These are phyloP conservation scores for Apteryx owenii DNA, from an alignment of 2,113 vertebrate genomes.

Conservation along the genomic window DNA sequence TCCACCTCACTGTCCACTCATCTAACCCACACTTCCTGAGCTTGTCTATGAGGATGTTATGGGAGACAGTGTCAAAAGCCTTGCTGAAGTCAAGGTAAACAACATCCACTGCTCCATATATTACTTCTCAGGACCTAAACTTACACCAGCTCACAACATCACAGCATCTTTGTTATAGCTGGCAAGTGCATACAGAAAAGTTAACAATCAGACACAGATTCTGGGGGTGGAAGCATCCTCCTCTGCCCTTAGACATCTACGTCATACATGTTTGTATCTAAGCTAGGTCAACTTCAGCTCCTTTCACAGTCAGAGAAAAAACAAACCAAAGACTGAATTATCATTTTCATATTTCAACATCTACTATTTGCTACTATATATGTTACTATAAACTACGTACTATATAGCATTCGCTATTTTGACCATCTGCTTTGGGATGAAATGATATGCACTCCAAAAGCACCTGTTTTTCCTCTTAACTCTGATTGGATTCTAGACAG, in stretches of 20 bases:
- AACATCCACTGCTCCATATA: neutral
- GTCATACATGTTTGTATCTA: fast-evolving
- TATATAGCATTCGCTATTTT: neutral
- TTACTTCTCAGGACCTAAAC: neutral
- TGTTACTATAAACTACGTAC: neutral
- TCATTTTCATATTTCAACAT: neutral
- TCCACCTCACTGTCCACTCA: too few relatives aligned
- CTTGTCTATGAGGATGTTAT: too few relatives aligned
- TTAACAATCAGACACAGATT: neutral
- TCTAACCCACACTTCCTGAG: too few relatives aligned
- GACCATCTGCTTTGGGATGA: neutral
- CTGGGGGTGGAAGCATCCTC: neutral
- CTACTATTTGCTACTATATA: neutral
- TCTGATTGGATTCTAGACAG: neutral
- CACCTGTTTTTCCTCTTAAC: neutral
- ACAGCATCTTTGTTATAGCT: neutral
- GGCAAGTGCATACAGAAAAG: neutral
- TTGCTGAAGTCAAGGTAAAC: too few relatives aligned
- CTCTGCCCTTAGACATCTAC: neutral
- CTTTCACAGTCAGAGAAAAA: neutral
- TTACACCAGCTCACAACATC: neutral
- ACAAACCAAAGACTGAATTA: neutral
- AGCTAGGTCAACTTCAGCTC: neutral
- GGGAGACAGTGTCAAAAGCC: too few relatives aligned
- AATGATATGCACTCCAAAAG: neutral